Evolutionary conservation across 2,888 invertebrate genomes (phyloP).

Genomic region (Diadegma fenestrale): DNA sequence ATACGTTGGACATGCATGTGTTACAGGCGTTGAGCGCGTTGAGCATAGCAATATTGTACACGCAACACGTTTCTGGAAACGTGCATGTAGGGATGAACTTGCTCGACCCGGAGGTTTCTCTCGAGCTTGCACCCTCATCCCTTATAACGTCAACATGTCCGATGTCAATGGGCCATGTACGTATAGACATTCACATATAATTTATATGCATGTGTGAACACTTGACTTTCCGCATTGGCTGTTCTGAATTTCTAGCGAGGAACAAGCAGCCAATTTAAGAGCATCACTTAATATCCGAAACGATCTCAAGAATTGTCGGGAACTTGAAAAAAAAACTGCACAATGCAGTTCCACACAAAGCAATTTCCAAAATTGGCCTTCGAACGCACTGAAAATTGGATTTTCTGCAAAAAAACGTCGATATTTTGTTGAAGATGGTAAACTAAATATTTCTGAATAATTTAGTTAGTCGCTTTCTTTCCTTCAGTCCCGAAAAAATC

Average conservation of each 20-base stretch:
- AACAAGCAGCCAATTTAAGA: too few relatives aligned
- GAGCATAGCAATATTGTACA: conserved; percentile 58
- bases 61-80: conserved; percentile 63
- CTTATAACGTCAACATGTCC: conserved; percentile 46
- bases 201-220: background rate
- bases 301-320: too few relatives aligned
- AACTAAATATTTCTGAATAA: too few relatives aligned
- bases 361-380: too few relatives aligned
- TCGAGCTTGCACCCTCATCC: conserved; percentile 38
- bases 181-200: background rate
- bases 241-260: background rate
- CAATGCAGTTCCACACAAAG: too few relatives aligned
- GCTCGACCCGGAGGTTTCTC: conserved; percentile 55
- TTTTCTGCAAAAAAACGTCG: too few relatives aligned
- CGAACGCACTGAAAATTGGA: too few relatives aligned
- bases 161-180: conserved; percentile 42
- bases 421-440: too few relatives aligned
- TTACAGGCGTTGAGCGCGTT: conserved; percentile 43
- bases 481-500: background rate
- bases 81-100: conserved; percentile 50
- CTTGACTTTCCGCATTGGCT: background rate
- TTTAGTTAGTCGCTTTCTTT: too few relatives aligned
- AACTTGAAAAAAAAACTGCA: too few relatives aligned
- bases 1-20: background rate
- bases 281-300: too few relatives aligned